Percentiles rank a stretch among this genome's conserved stretches.
Evolutionary conservation across 2,113 vertebrate species (phyloP).

Genomic region (Mesoclemmys tuberculata): DNA sequence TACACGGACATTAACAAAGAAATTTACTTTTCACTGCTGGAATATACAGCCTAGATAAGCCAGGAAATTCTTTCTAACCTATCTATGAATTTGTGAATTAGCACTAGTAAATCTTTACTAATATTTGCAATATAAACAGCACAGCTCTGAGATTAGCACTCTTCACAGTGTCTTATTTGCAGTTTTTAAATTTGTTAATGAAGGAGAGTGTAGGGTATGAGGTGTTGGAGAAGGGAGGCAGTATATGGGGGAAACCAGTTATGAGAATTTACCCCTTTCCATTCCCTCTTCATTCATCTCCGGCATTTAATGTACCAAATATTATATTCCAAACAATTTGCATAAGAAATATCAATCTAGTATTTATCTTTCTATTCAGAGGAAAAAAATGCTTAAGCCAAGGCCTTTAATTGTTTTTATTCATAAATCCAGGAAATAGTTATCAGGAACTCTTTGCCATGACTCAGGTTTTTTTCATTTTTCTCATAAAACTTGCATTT

Average conservation of each 20-base stretch:
- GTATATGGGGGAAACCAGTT: slow-evolving; percentile 12
- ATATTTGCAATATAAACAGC: slow-evolving; percentile 41
- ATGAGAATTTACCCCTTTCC: slow-evolving; percentile 39
- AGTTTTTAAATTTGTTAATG: neutral
- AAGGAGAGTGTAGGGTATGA: neutral
- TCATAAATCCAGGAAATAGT: slow-evolving; percentile 26
- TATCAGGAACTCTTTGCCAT: neutral
- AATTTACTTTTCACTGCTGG: neutral
- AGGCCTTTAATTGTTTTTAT: neutral
- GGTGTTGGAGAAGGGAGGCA: neutral
- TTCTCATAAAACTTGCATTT: neutral
- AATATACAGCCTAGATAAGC: neutral
- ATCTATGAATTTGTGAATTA: neutral
- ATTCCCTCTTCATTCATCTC: neutral
- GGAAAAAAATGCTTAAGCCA: neutral
- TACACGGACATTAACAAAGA: accelerated
- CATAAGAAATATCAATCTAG: neutral
- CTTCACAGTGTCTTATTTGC: slow-evolving; percentile 22
- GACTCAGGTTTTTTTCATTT: neutral
- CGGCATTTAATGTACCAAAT: slow-evolving; percentile 29
- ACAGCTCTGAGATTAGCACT: slow-evolving; percentile 29
- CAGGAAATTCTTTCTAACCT: neutral
- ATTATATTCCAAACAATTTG: slow-evolving; percentile 15
- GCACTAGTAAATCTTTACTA: slow-evolving; percentile 9
- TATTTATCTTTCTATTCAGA: neutral